Percentiles rank a stretch among this genome's conserved stretches.
phyloP scores from a whole-genome alignment of 2,888 invertebrate species.

The Crossocerus cetratus region DNA sequence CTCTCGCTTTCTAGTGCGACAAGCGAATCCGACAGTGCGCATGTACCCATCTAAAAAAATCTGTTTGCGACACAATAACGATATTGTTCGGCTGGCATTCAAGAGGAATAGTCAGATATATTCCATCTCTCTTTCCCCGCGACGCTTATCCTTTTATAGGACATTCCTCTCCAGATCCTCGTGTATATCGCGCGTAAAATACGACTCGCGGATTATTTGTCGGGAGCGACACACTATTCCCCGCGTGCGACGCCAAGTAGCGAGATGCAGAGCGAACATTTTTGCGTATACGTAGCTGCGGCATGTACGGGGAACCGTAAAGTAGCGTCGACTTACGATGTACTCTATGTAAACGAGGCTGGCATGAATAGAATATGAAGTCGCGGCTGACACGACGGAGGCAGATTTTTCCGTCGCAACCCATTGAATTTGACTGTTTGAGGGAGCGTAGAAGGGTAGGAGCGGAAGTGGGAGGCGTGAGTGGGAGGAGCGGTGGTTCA shows the following conservation, averaged over 20 bases:
- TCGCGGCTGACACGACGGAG: neutral
- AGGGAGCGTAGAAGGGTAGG: too few relatives aligned
- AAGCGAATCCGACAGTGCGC: neutral
- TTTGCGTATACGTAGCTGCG: neutral
- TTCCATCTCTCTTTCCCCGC: neutral
- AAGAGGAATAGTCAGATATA: neutral
- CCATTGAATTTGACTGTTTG: neutral
- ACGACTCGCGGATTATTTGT: too few relatives aligned
- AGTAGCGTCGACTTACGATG: constrained; percentile 3
- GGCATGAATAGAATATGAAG: neutral
- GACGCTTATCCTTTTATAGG: neutral
- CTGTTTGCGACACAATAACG: neutral
- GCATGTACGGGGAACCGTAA: constrained; percentile 3
- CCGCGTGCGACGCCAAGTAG: too few relatives aligned
- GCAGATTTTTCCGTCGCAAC: neutral
- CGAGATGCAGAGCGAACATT: neutral
- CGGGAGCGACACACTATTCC: too few relatives aligned
- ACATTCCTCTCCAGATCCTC: neutral
- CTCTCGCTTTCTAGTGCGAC: neutral
- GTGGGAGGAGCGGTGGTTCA: constrained; percentile 4
- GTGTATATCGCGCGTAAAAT: too few relatives aligned
- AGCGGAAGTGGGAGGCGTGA: neutral
- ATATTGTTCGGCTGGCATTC: neutral
- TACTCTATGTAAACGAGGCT: constrained; percentile 1
- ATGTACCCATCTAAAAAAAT: neutral